Percentiles rank a stretch among this genome's conserved stretches.
These are phyloP conservation scores for Glareola pratincola DNA, from an alignment of 2,113 vertebrate species.

Conservation along the genomic window DNA sequence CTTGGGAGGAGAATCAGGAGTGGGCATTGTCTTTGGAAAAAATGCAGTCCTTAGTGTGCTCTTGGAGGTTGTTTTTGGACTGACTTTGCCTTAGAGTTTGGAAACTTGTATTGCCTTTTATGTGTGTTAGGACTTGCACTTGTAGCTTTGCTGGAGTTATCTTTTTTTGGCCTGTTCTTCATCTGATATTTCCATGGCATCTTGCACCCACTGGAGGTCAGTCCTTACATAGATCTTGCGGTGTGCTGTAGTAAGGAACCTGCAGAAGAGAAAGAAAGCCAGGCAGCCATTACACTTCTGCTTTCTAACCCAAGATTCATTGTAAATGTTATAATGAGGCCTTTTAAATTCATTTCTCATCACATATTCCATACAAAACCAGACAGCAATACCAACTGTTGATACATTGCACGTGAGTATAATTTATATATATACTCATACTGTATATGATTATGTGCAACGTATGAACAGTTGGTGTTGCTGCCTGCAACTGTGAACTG, in stretches of 20 bases:
- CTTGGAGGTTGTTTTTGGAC: not conserved
- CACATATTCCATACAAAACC: not conserved
- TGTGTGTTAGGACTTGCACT: not conserved
- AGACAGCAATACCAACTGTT: not conserved
- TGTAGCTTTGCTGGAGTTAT: not conserved
- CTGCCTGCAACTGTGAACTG: not conserved
- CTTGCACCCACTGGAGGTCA: not conserved
- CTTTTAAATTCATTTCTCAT: not conserved
- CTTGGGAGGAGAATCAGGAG: not conserved
- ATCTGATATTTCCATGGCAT: not conserved
- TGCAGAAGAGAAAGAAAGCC: not conserved
- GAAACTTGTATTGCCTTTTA: not conserved
- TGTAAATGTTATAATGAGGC: not conserved
- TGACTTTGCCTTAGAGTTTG: not conserved
- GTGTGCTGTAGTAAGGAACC: not conserved
- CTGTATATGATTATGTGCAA: not conserved
- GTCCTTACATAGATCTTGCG: slow-evolving; percentile 13
- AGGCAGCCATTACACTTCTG: not conserved
- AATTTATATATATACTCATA: not conserved
- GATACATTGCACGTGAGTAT: not conserved
- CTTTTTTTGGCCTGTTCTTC: not conserved
- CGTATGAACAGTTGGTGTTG: not conserved
- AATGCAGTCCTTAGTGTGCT: not conserved
- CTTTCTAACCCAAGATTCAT: not conserved
- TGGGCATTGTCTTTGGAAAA: not conserved